These are phyloP conservation scores for Ischnus inquisitorius DNA, from an alignment of 2,888 invertebrate genomes.

Conservation along the genomic window DNA sequence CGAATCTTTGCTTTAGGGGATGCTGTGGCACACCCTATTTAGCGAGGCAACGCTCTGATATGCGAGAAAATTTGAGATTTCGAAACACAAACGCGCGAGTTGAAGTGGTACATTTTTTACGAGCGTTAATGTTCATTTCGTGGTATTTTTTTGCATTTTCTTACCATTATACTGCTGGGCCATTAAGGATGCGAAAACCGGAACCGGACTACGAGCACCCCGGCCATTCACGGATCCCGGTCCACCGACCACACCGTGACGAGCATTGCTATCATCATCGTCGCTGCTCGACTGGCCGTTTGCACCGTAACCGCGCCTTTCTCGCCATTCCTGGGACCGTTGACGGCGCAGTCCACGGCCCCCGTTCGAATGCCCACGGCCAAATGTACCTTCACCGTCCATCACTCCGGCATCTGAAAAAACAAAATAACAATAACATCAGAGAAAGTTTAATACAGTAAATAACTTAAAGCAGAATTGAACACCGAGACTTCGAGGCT, in stretches of 20 bases:
- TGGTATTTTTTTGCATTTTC: slow-evolving; percentile 8
- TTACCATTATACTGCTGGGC: slow-evolving; percentile 80
- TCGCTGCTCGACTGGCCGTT: slow-evolving; percentile 84
- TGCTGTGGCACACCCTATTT: too few relatives aligned
- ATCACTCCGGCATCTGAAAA: slow-evolving; percentile 81
- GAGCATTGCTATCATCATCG: slow-evolving; percentile 80
- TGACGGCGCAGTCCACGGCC: slow-evolving; percentile 86
- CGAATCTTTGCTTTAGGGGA: too few relatives aligned
- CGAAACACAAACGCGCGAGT: too few relatives aligned
- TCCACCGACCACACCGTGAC: slow-evolving; percentile 75
- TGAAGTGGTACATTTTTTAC: background rate
- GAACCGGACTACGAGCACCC: slow-evolving; percentile 79
- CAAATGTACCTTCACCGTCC: slow-evolving; percentile 81
- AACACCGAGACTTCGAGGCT: background rate
- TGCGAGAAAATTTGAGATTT: too few relatives aligned
- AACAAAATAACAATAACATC: background rate
- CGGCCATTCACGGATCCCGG: slow-evolving; percentile 74
- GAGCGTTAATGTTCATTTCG: background rate
- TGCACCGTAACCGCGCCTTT: slow-evolving; percentile 87
- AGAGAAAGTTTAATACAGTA: background rate
- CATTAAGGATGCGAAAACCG: slow-evolving; percentile 79
- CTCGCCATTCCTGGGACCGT: slow-evolving; percentile 88
- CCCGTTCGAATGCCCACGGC: slow-evolving; percentile 82
- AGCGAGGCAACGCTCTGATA: too few relatives aligned
- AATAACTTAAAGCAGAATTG: background rate